Percentiles rank a stretch among this genome's conserved stretches.
Conservation (phyloP, 2,888 invertebrate species). For the Argyresthia goedartella region DNA sequence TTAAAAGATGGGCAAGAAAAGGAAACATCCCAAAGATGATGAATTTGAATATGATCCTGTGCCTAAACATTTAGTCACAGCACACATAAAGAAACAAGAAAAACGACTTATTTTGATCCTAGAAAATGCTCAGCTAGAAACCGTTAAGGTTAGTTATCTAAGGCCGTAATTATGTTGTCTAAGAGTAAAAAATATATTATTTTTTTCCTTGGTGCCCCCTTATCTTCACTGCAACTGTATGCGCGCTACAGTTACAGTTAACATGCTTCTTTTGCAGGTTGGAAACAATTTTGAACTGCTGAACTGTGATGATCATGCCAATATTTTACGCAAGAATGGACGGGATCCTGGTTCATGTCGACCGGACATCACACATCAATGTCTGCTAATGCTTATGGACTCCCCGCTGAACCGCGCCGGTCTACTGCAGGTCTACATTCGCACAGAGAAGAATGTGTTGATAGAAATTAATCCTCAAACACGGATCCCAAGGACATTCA, state of each 20-base stretch:
- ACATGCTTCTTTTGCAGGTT: slow-evolving; percentile 69
- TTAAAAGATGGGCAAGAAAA: slow-evolving; percentile 58
- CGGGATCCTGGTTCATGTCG: slow-evolving; percentile 90
- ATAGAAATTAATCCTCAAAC: slow-evolving; percentile 98
- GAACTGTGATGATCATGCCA: slow-evolving; percentile 93
- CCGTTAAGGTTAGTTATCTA: slow-evolving; percentile 82
- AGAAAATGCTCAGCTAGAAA: slow-evolving; percentile 95
- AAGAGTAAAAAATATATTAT: background rate
- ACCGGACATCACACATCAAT: slow-evolving; percentile 98
- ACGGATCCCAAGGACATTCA: slow-evolving; percentile 96
- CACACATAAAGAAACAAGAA: slow-evolving; percentile 85
- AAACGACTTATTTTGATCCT: slow-evolving; percentile 93
- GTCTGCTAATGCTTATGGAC: slow-evolving; percentile 96
- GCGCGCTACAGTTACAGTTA: too few species aligned
- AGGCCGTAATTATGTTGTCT: background rate
- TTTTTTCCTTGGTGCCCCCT: background rate
- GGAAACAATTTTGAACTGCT: slow-evolving; percentile 90
- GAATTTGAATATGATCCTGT: slow-evolving; percentile 84
- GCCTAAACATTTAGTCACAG: slow-evolving; percentile 82
- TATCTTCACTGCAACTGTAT: too few species aligned
- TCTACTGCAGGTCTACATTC: slow-evolving; percentile 93
- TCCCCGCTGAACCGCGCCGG: slow-evolving; percentile 97
- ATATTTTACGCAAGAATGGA: slow-evolving; percentile 87
- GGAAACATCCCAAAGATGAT: slow-evolving; percentile 67
- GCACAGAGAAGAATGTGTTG: slow-evolving; percentile 91